phyloP scores from a whole-genome alignment of 2,797 vertebrate genomes.

The Acropternis orthonyx region DNA sequence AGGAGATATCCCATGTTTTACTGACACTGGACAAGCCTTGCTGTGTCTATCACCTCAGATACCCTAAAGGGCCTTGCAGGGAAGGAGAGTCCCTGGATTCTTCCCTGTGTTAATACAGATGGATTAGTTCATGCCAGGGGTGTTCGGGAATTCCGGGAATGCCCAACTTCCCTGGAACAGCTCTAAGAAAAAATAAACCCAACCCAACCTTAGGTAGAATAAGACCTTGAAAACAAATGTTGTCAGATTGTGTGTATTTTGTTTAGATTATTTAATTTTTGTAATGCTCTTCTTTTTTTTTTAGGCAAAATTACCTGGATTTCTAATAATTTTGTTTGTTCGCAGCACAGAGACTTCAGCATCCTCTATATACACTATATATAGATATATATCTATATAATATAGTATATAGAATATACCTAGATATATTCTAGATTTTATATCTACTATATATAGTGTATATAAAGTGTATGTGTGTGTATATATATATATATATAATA shows the following conservation, averaged over 20 bases:
- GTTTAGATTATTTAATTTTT: neutral
- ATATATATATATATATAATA: neutral
- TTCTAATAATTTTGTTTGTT: neutral
- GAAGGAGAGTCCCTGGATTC: neutral
- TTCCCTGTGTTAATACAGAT: neutral
- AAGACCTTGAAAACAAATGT: neutral
- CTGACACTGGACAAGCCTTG: neutral
- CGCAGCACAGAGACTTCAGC: neutral
- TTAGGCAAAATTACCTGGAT: neutral
- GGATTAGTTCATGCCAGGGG: neutral
- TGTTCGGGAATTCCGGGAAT: neutral
- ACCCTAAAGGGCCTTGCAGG: neutral
- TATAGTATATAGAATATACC: too few relatives aligned
- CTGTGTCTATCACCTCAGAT: neutral
- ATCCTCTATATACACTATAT: neutral
- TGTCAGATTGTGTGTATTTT: neutral
- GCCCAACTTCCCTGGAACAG: neutral
- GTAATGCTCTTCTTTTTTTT: neutral
- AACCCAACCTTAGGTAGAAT: neutral
- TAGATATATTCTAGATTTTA: neutral
- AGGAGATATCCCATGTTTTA: neutral
- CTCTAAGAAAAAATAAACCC: neutral
- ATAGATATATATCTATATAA: neutral
- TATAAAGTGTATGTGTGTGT: too few relatives aligned
- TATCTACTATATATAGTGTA: neutral